Conservation (phyloP, 2,113 vertebrate genomes). For the Trematocara zebra region DNA sequence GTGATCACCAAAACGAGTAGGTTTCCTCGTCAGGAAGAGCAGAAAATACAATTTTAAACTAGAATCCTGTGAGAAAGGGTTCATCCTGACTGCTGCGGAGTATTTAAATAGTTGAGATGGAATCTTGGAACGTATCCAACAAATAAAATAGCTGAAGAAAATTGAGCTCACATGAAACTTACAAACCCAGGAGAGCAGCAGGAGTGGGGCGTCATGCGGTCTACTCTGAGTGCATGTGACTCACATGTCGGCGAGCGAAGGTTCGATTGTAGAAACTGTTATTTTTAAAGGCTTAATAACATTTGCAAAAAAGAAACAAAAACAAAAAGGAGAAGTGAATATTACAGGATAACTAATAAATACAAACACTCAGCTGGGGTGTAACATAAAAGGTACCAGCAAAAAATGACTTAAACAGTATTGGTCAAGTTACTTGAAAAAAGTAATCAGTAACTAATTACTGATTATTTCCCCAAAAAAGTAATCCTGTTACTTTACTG, state of each 20-base stretch:
- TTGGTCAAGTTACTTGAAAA: too few relatives aligned
- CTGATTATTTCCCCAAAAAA: too few relatives aligned
- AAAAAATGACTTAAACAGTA: not conserved
- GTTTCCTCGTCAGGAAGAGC: not conserved
- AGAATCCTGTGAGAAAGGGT: not conserved
- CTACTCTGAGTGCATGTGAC: slow-evolving; percentile 37
- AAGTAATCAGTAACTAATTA: too few relatives aligned
- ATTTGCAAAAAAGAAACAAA: not conserved
- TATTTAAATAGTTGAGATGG: not conserved
- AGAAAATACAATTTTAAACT: not conserved
- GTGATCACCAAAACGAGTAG: not conserved
- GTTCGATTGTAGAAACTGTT: not conserved
- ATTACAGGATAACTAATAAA: not conserved
- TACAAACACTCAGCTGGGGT: not conserved
- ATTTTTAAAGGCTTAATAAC: not conserved
- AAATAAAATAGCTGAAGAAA: slow-evolving; percentile 9
- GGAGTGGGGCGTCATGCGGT: not conserved
- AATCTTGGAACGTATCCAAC: not conserved
- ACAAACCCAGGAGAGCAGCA: not conserved
- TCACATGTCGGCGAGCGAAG: not conserved
- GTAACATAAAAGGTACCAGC: not conserved
- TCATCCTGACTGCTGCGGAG: not conserved
- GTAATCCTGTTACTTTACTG: too few relatives aligned
- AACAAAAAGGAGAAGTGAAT: accelerated
- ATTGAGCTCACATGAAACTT: slow-evolving; percentile 39